Conservation (phyloP, 2,797 vertebrate genomes). For the Galagoides demidoff region DNA sequence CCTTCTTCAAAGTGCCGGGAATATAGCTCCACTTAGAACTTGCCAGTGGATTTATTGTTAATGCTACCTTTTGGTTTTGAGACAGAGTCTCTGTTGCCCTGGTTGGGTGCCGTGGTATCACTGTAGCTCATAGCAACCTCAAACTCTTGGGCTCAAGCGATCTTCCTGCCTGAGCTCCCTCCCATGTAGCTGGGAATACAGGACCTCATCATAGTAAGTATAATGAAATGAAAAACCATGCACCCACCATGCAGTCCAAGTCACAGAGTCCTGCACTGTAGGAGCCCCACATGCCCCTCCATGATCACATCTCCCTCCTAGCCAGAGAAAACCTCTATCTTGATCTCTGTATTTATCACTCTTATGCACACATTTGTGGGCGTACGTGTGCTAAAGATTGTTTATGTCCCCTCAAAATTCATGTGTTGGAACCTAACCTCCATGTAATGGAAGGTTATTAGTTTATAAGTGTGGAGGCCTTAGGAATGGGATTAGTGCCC, state of each 20-base stretch:
- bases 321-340: neutral
- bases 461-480: neutral
- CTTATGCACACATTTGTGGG: neutral
- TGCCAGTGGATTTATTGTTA: conserved; percentile 3
- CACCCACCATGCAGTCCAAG: neutral
- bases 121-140: no score
- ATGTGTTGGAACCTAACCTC: neutral
- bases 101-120: no score
- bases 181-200: no score
- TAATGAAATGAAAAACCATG: neutral
- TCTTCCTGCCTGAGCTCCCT: no score
- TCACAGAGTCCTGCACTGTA: neutral
- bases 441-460: neutral
- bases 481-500: neutral
- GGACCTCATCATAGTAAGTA: no score
- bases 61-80: neutral
- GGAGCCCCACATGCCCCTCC: neutral
- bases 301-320: neutral
- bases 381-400: neutral
- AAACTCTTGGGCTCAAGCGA: no score
- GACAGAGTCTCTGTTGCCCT: no score
- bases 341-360: neutral
- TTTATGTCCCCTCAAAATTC: neutral
- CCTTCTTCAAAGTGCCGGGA: conserved; percentile 18
- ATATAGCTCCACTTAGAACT: conserved; percentile 14